Base-by-base conservation (phyloP, 1,140 invertebrate genomes). In the Planococcus citri region DNA sequence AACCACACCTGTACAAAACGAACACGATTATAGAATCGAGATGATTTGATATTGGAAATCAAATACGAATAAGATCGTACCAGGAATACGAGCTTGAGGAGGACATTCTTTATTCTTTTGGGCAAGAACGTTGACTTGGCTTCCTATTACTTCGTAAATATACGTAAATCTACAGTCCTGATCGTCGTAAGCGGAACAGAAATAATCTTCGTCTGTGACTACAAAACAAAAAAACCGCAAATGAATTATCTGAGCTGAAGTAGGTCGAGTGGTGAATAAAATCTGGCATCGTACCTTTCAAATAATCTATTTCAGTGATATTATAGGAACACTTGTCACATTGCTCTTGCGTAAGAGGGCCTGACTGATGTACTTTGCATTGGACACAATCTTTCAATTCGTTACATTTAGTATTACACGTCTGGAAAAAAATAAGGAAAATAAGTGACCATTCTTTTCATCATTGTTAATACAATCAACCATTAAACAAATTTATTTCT, bases 301-400 rank as follows among this genome's bases (percentile, higher is more conserved):
- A 87, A 80, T 37, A 79, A 78, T 58, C 87, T 82, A 86, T 85
- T 2, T 80, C 77, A 4, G 83, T 80, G 0, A 84, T 83, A 20
- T 79, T 79, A 21, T 75, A 73, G 29, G 77, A 75, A 73, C 83
- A 85, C 58, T 77, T 78, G 9, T 73, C 64, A n/a, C 75, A 74
- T 71, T 79, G 80, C 38, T 84, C 80, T 70, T 84, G 81, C 10
- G 12, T 51, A 68, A 89, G 85, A 71, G 82, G 84, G 1, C 94
- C 94, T 27, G 87, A 90, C 64, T 88, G 79, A 77, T 94, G 94
- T 72, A 89, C 87, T 77, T 89, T 85, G 77, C 96, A 98, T 78
- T 96, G 87, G n/a, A 98, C 94, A 79, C 97, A 99, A 51, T 88
- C 84, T 76, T 89, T 91, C 74, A 95, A 87, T 75, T 95, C 90